Base-by-base conservation (phyloP, 2,797 vertebrate genomes). In the Xenentodon cancila region DNA sequence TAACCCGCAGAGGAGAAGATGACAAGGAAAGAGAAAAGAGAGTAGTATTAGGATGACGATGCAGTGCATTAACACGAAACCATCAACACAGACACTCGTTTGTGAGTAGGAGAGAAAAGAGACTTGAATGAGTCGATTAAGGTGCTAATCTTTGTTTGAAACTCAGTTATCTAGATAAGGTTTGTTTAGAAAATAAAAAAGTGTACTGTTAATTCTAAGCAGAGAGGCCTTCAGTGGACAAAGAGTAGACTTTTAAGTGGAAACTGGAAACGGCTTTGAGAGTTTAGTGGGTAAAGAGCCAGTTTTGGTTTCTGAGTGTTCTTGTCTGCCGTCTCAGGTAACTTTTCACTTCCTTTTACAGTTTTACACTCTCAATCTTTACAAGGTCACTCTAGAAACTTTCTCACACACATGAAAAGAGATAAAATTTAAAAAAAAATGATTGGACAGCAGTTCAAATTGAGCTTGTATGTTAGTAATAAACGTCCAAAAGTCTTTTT, bases 161-260 rank as follows among this genome's bases (percentile, higher is more conserved):
- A 76, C 53, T 66, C n/a, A 0, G 61, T 25, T 25, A 25, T 25
- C 25, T 25, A 25, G 5, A 71, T 85, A 53, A 65, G 1, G 64
- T 73, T 56, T 22, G 34, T 70, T 64, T 56, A 17, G 21, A 65
- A 65, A 13, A 62, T 25, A 25, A 25, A 25, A 25, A 72, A 81
- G 66, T 48, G 57, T 53, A 37, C 54, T 77, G 74, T 70, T 61
- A 47, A 47, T 70, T 71, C 59, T 4, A 4, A 70, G 53, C 46
- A 48, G 63, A 57, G 66, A 73, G 64, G 64, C 86, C 59, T 82
- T 83, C 52, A 55, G 22, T 32, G 74, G 77, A 91, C 82, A 88
- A 87, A 88, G 87, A 80, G 65, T 64, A 74, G 84, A 86, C 82
- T 80, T 68, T 71, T 84, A 22, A 77, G 65, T 49, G 68, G 89